Evolutionary conservation across 2,113 vertebrate genomes (phyloP).

Genomic region (Limanda limanda): DNA sequence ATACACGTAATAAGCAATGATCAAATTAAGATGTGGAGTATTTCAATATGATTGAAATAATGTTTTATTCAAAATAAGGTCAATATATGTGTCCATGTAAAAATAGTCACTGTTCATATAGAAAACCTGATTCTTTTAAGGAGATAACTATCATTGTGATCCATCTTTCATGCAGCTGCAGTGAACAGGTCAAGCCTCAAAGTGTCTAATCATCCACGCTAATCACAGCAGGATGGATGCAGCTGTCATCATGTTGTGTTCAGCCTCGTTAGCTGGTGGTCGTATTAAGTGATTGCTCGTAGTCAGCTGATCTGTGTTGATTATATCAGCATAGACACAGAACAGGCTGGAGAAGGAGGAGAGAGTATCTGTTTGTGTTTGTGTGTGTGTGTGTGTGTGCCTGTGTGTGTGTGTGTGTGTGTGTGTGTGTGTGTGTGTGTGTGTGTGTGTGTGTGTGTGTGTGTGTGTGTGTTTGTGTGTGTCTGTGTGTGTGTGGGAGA

Average conservation of each 20-base stretch:
- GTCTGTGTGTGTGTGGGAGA: slow-evolving; percentile 32
- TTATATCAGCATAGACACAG: slow-evolving; percentile 55
- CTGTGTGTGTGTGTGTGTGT: slow-evolving; percentile 11
- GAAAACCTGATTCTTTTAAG: background rate
- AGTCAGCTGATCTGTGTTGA: slow-evolving; percentile 52
- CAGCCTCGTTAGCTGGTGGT: slow-evolving; percentile 41
- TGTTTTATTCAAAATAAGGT: no score
- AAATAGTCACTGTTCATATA: background rate
- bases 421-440: no score
- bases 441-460: slow-evolving; percentile 22
- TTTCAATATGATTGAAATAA: no score
- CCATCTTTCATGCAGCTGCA: background rate
- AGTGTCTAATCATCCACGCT: slow-evolving; percentile 4
- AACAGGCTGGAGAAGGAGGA: slow-evolving; percentile 53
- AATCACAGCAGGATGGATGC: slow-evolving; percentile 9
- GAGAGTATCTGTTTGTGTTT: slow-evolving; percentile 15
- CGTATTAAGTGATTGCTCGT: slow-evolving; percentile 54
- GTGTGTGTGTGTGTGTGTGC: slow-evolving; percentile 32
- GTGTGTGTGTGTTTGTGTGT: slow-evolving; percentile 31
- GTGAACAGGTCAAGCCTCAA: background rate
- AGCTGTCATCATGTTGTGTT: slow-evolving; percentile 21
- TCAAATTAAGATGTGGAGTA: background rate
- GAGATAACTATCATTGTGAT: background rate
- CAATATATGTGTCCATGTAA: no score
- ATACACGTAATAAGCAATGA: no score